A percentile compares a stretch with the other conserved stretches of the same genome.
Evolutionary conservation across 2,888 invertebrate species (phyloP).

Genomic region (Apamea epomidion): DNA sequence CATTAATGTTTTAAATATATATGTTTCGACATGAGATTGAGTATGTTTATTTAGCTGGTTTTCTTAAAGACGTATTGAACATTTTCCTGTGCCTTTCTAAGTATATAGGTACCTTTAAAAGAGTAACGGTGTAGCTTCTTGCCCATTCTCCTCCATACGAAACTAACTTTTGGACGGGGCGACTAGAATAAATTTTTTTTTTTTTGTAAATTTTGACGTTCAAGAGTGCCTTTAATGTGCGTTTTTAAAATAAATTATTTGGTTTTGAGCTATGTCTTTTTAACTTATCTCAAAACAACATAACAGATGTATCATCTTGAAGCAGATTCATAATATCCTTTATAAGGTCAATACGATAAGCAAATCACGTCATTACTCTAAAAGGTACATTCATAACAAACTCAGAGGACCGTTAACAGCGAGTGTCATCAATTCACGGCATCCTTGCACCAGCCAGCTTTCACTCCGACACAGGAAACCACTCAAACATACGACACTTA

Average conservation of each 20-base stretch:
- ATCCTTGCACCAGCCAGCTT: conserved; percentile 83
- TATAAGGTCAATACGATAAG: conserved; percentile 26
- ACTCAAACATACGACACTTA: conserved; percentile 87
- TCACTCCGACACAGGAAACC: conserved; percentile 88
- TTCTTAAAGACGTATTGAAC: background rate
- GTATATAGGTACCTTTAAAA: background rate
- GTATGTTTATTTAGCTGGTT: conserved; percentile 52
- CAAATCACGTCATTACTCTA: conserved; percentile 35
- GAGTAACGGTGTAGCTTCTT: background rate
- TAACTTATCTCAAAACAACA: background rate
- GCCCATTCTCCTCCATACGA: background rate
- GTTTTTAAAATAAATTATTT: background rate
- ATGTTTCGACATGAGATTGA: conserved; percentile 44
- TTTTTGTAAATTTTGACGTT: background rate
- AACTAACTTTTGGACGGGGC: background rate
- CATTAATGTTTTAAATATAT: conserved; percentile 54
- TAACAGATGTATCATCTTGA: background rate
- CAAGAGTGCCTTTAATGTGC: background rate
- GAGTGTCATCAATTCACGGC: conserved; percentile 76
- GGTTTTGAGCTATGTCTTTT: background rate
- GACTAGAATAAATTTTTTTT: background rate
- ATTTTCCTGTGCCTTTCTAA: conserved; percentile 2
- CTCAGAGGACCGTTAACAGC: conserved; percentile 60
- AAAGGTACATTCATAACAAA: conserved; percentile 54
- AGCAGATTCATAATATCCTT: conserved; percentile 24